Percentiles rank a stretch among this genome's conserved stretches.
Evolutionary conservation across 2,888 invertebrate genomes (phyloP).

Genomic region (Harpalus rubripes): DNA sequence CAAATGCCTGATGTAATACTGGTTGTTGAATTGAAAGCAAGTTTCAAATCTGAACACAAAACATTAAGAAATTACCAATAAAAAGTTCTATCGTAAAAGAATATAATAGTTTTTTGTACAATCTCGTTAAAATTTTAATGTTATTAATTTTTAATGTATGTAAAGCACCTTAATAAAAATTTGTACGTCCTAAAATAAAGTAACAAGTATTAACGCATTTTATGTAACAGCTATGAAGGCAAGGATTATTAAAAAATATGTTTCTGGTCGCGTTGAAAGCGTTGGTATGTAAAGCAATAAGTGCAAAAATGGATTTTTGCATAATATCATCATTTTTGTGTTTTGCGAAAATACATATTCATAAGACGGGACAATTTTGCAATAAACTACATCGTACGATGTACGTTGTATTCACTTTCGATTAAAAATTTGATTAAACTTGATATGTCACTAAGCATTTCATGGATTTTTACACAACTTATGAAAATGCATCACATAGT

Average conservation of each 20-base stretch:
- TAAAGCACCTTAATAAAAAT: neutral
- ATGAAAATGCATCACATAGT: neutral
- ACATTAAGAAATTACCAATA: neutral
- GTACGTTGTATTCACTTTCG: slow-evolving; percentile 19
- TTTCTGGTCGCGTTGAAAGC: neutral
- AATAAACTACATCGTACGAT: slow-evolving; percentile 17
- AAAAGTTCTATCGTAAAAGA: neutral
- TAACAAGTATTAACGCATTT: slow-evolving; percentile 2
- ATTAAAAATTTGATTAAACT: slow-evolving; percentile 40
- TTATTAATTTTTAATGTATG: slow-evolving; percentile 4
- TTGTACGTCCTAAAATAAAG: neutral
- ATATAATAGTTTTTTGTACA: neutral
- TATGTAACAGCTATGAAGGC: neutral
- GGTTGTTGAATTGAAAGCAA: no score
- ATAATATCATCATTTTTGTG: neutral
- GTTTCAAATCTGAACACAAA: neutral
- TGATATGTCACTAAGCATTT: slow-evolving; percentile 5
- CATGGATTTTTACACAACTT: neutral
- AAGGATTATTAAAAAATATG: slow-evolving; percentile 9
- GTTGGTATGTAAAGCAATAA: slow-evolving; percentile 28
- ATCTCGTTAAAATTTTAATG: neutral
- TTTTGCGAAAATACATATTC: slow-evolving; percentile 41
- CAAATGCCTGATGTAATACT: no score
- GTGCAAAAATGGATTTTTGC: slow-evolving; percentile 24
- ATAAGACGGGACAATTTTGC: slow-evolving; percentile 34